Percentiles rank a stretch among this genome's conserved stretches.
Conservation (phyloP, 2,113 vertebrate species). For the Vidua chalybeata region DNA sequence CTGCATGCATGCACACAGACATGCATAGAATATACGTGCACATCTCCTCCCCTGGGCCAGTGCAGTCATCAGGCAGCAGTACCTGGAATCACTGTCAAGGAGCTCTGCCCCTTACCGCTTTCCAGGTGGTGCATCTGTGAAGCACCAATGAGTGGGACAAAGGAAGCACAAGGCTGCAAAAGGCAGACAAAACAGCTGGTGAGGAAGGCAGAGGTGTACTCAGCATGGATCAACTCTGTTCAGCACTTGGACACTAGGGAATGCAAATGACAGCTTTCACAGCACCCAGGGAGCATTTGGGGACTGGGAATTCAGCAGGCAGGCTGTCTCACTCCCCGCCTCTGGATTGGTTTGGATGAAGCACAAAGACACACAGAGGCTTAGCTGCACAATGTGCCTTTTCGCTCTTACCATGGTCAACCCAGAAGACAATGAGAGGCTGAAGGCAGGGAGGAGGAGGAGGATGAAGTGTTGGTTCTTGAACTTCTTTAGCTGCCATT, state of each 20-base stretch:
- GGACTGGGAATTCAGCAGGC: background rate
- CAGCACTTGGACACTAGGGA: background rate
- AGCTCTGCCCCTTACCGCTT: background rate
- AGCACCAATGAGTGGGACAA: background rate
- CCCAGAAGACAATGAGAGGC: background rate
- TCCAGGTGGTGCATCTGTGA: rapidly evolving
- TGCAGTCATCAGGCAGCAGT: background rate
- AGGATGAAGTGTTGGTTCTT: background rate
- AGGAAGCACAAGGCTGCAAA: background rate
- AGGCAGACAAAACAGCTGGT: background rate
- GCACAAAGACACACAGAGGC: background rate
- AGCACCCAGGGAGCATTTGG: background rate
- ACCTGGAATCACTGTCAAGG: background rate
- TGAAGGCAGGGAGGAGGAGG: background rate
- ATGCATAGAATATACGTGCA: background rate
- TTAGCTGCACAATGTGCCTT: background rate
- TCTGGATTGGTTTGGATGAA: background rate
- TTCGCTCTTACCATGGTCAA: background rate
- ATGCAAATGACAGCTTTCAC: background rate
- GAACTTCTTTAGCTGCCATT: background rate
- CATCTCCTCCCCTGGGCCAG: background rate
- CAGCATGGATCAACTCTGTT: background rate
- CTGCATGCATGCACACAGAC: background rate
- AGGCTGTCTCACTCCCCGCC: background rate
- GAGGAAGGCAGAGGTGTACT: background rate